Evolutionary conservation across 2,888 invertebrate genomes (phyloP).

Genomic region (Amorpha juglandis): DNA sequence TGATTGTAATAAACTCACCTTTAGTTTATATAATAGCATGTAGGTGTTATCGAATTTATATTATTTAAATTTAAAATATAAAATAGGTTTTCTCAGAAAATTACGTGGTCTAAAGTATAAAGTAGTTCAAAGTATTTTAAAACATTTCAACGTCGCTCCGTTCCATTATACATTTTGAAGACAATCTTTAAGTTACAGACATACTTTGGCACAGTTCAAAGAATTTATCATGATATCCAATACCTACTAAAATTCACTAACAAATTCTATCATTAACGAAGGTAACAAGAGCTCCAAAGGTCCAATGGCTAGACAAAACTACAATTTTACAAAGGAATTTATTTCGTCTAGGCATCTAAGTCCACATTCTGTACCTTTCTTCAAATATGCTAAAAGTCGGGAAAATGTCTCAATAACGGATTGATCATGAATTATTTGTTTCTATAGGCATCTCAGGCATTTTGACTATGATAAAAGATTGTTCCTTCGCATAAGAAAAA

Average conservation of each 20-base stretch:
- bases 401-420: not conserved
- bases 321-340: not conserved
- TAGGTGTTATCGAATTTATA: too few relatives aligned
- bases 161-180: too few relatives aligned
- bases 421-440: not conserved
- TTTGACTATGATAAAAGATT: too few relatives aligned
- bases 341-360: conserved; percentile 3
- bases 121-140: too few relatives aligned
- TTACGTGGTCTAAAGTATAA: too few relatives aligned
- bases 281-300: not conserved
- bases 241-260: not conserved
- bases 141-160: too few relatives aligned
- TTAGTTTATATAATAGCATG: too few relatives aligned
- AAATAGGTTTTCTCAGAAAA: too few relatives aligned
- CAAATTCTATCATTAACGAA: not conserved
- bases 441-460: not conserved
- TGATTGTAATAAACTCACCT: too few relatives aligned
- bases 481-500: too few relatives aligned
- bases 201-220: not conserved
- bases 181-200: not conserved
- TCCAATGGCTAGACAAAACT: not conserved
- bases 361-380: not conserved
- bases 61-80: too few relatives aligned
- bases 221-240: not conserved
- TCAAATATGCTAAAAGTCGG: not conserved